Conservation (phyloP, 1,140 invertebrate genomes). For the Polypedilum vanderplanki region DNA sequence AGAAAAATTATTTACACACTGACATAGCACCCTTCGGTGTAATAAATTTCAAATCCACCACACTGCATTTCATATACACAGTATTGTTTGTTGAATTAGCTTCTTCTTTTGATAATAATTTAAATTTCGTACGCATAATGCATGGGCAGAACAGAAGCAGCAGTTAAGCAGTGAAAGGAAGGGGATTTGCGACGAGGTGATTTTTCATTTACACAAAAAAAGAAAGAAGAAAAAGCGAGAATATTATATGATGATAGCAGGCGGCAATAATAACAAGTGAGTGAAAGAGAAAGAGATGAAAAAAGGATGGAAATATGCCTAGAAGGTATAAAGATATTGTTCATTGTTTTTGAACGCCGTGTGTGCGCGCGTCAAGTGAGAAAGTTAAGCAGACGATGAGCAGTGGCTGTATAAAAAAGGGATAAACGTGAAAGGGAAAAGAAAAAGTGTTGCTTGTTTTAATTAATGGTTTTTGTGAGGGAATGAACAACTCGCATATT, state of each 20-base stretch:
- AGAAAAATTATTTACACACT: background rate
- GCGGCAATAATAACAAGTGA: background rate
- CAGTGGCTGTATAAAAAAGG: background rate
- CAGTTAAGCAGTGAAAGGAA: background rate
- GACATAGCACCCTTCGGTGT: background rate
- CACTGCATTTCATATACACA: background rate
- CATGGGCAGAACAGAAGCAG: background rate
- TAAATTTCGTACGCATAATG: background rate
- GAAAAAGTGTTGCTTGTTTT: slow-evolving; percentile 11
- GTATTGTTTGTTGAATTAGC: background rate
- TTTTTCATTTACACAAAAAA: background rate
- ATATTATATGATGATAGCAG: slow-evolving; percentile 12
- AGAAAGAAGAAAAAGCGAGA: background rate
- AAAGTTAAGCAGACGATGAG: background rate
- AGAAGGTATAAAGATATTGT: background rate
- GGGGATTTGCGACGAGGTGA: background rate
- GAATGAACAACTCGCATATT: background rate
- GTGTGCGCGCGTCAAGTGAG: slow-evolving; percentile 7
- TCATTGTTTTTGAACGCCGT: background rate
- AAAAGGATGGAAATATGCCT: background rate
- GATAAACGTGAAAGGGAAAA: background rate
- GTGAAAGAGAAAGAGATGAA: background rate
- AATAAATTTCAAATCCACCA: slow-evolving; percentile 24
- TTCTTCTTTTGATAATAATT: background rate
- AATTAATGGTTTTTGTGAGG: slow-evolving; percentile 22